Conservation (phyloP, 2,113 vertebrate genomes). For the Psilopogon haemacephalus region DNA sequence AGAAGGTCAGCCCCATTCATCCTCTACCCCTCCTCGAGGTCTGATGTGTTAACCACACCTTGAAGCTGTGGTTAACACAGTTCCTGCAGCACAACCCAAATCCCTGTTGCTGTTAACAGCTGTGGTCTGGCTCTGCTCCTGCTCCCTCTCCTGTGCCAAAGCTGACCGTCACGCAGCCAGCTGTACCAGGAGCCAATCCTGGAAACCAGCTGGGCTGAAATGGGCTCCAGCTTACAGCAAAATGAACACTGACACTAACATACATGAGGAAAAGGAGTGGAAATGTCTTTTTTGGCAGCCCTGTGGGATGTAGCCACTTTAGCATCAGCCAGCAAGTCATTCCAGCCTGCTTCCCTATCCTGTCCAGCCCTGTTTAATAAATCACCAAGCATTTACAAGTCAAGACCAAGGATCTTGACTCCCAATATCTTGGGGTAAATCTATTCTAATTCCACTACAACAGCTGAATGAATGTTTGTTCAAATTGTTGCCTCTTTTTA, state of each 20-base stretch:
- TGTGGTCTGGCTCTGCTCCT: not conserved
- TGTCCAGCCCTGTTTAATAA: not conserved
- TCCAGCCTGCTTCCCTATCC: not conserved
- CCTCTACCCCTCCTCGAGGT: not conserved
- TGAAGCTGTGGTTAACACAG: not conserved
- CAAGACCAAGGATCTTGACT: not conserved
- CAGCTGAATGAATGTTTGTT: not conserved
- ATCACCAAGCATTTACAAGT: not conserved
- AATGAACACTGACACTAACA: not conserved
- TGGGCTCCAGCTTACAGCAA: not conserved
- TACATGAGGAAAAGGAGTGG: not conserved
- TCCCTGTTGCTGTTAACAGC: not conserved
- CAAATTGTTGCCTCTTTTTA: not conserved
- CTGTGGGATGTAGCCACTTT: not conserved
- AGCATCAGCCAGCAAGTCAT: not conserved
- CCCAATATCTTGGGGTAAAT: not conserved
- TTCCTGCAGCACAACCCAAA: not conserved
- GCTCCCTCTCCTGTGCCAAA: not conserved
- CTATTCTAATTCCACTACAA: not conserved
- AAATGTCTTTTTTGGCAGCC: not conserved
- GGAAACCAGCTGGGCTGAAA: not conserved
- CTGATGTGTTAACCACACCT: slow-evolving; percentile 4
- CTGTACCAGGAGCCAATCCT: not conserved
- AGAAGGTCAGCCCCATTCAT: not conserved
- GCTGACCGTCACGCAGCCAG: not conserved